Conservation (phyloP, 35 echinoderm and acorn worm species). For the Stichopus chloronotus region DNA sequence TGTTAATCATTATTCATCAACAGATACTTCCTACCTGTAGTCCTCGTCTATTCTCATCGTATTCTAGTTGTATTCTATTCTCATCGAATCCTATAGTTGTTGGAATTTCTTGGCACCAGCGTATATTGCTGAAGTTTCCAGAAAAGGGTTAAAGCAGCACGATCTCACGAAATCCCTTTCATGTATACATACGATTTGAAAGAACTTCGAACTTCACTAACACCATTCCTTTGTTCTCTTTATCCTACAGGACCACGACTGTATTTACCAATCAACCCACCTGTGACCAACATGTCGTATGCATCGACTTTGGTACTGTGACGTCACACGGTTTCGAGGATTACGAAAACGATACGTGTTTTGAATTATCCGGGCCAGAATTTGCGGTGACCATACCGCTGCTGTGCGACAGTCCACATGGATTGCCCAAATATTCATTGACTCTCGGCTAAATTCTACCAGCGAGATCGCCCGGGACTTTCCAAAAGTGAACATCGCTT, state of each 20-base stretch:
- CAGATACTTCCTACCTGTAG: too few species aligned
- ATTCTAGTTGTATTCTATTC: too few species aligned
- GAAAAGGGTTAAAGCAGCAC: too few species aligned
- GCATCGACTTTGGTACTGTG: neutral
- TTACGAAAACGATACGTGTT: neutral
- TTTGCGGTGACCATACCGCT: neutral
- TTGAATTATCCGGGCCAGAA: neutral
- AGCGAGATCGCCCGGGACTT: neutral
- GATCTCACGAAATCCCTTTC: too few species aligned
- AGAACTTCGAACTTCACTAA: too few species aligned
- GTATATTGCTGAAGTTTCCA: too few species aligned
- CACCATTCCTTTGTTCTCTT: neutral
- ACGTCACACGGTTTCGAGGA: neutral
- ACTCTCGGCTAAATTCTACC: neutral
- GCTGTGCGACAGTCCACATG: neutral
- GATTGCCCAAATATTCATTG: neutral
- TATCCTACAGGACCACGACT: neutral
- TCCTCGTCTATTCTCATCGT: too few species aligned
- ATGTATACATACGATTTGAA: too few species aligned
- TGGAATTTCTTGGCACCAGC: too few species aligned
- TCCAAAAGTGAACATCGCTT: neutral
- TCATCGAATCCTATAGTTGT: too few species aligned
- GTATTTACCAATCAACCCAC: neutral
- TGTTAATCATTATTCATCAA: too few species aligned
- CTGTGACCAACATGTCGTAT: neutral